Evolutionary conservation across 2,797 vertebrate genomes (phyloP).

Genomic region (Anomalospiza imberbis): DNA sequence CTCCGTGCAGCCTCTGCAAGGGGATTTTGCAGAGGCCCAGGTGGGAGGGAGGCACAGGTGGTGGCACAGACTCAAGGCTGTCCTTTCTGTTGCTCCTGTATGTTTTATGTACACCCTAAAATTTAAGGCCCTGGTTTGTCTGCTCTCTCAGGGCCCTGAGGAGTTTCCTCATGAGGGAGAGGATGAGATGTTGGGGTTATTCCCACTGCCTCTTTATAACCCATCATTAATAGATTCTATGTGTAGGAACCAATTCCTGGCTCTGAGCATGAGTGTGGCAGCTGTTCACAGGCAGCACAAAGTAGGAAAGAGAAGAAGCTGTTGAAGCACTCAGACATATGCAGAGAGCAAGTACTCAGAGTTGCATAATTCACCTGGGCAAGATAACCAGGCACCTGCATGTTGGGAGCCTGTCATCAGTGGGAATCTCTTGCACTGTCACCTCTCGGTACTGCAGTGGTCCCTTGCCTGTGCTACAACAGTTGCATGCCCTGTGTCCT

Average conservation of each 20-base stretch:
- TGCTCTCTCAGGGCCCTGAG: neutral
- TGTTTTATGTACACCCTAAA: neutral
- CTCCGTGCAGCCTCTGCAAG: neutral
- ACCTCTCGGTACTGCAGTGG: neutral
- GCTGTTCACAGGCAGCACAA: neutral
- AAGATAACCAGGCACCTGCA: accelerated
- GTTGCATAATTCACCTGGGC: neutral
- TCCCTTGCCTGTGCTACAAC: neutral
- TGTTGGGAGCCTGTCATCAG: neutral
- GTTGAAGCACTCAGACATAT: neutral
- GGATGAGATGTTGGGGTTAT: neutral
- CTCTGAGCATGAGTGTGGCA: neutral
- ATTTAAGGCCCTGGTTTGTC: neutral
- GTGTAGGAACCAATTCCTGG: neutral
- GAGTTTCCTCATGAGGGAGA: neutral
- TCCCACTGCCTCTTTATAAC: neutral
- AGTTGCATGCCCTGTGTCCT: neutral
- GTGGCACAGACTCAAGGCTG: neutral
- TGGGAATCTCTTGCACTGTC: accelerated
- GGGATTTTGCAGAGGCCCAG: neutral
- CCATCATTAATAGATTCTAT: neutral
- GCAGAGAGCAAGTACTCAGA: neutral
- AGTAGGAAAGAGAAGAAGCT: neutral
- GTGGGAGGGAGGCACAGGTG: neutral
- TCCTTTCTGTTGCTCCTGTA: neutral